Conservation (phyloP, 2,113 vertebrate genomes). For the Phalacrocorax aristotelis region DNA sequence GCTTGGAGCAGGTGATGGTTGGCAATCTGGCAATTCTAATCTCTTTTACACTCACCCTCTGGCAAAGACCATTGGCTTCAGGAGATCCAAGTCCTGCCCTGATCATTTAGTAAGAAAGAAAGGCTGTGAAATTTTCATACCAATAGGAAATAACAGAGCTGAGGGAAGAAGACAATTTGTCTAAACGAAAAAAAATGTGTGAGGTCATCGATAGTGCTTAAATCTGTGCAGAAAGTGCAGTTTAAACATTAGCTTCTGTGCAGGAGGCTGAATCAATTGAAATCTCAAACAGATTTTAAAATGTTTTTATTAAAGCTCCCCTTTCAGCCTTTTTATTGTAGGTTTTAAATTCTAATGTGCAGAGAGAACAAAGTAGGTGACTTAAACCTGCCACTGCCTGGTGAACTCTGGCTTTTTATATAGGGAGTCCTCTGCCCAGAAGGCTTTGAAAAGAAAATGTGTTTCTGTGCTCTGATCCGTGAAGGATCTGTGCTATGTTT, state of each 20-base stretch:
- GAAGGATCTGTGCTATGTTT: conserved; percentile 7
- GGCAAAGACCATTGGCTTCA: neutral
- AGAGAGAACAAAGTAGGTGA: conserved; percentile 10
- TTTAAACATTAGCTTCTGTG: neutral
- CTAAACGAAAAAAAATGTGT: neutral
- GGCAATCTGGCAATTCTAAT: neutral
- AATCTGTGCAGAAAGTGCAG: neutral
- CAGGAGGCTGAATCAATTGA: conserved; percentile 1
- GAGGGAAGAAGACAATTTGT: neutral
- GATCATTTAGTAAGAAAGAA: neutral
- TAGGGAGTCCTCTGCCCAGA: neutral
- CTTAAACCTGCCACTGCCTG: conserved; percentile 5
- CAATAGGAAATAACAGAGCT: neutral
- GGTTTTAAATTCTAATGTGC: conserved; percentile 42
- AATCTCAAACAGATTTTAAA: neutral
- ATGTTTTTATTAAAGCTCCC: conserved; percentile 38
- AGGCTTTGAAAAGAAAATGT: neutral
- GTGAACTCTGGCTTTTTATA: neutral
- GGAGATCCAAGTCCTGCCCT: neutral
- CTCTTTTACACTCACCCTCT: neutral
- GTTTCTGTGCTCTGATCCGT: conserved; percentile 23
- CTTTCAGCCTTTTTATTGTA: conserved; percentile 45
- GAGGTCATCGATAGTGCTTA: neutral
- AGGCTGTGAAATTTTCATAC: neutral
- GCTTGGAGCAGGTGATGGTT: neutral